Evolutionary conservation across 2,113 vertebrate species (phyloP), one percentile per base, ranked within the genome.

Genomic region (Brachypteracias leptosomus): DNA sequence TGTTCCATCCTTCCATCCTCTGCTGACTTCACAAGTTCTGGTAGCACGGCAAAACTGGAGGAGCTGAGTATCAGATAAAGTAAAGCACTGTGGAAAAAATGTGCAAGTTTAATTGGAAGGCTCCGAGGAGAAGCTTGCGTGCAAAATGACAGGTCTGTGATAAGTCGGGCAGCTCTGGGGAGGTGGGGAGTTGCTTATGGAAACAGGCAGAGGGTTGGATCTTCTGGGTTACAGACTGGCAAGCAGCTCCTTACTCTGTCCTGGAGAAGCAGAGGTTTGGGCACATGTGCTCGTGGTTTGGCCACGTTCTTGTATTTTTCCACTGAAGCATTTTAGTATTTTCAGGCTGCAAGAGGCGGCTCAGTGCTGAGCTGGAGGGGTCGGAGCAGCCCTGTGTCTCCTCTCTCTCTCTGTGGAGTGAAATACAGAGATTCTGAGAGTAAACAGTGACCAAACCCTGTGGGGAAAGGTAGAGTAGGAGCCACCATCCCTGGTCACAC

Each of bases 301-400:
- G 92, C 92, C 66, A 7, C 1, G 20, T 90, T 57, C 70, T 89
- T 66, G 36, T 72, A 54, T 96, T 96, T 97, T 97, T 96, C 93
- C 96, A 94, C 49, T 93, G 88, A 78, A 74, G 92, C 21, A 31
- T 47, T 88, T 79, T 0, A 51, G 35, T 95, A 96, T 95, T 97
- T 96, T 96, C 90, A 97, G 94, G 67, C 81, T 80, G 89, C 49
- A 73, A 63, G 85, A 80, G 40, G 36, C 0, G 0, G 38, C 61
- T 91, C 58, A 52, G 24, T 54, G 70, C 81, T 89, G 16, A 29
- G 66, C 52, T 79, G 63, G 55, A 89, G 88, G 67, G 59, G 33
- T 76, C 33, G 17, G 88, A 90, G 47, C 80, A 26, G 47, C 51
- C 61, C 59, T 76, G 35, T 40, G 62, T 51, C 77, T 49, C 57